Evolutionary conservation across 2,113 vertebrate genomes (phyloP).

Genomic region (Sula dactylatra): DNA sequence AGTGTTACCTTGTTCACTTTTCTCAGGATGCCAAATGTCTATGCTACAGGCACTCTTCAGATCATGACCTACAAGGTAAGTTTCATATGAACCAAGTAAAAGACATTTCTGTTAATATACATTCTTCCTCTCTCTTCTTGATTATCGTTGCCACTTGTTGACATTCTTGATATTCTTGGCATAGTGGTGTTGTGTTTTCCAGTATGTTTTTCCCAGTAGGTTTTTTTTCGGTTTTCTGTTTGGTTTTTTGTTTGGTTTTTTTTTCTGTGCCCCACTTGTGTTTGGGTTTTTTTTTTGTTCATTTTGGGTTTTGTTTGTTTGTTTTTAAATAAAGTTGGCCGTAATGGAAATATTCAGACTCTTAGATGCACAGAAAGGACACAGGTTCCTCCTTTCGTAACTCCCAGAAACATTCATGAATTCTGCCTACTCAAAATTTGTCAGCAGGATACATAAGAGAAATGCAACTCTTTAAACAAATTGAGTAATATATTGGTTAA

Average conservation of each 20-base stretch:
- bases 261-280: not conserved
- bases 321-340: not conserved
- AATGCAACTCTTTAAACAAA: not conserved
- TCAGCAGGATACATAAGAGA: not conserved
- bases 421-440: not conserved
- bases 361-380: not conserved
- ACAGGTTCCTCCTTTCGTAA: not conserved
- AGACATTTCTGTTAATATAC: not conserved
- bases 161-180: not conserved
- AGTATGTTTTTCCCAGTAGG: not conserved
- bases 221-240: too few species aligned
- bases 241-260: too few species aligned
- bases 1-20: not conserved
- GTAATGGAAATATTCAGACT: not conserved
- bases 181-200: not conserved
- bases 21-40: not conserved
- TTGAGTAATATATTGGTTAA: not conserved
- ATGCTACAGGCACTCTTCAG: not conserved
- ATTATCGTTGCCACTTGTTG: not conserved
- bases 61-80: not conserved
- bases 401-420: not conserved
- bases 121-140: not conserved
- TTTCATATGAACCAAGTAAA: not conserved
- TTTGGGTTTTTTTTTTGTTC: not conserved
- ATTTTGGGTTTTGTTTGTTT: not conserved